phyloP scores from a whole-genome alignment of 2,113 vertebrate genomes.

The Nymphicus hollandicus region DNA sequence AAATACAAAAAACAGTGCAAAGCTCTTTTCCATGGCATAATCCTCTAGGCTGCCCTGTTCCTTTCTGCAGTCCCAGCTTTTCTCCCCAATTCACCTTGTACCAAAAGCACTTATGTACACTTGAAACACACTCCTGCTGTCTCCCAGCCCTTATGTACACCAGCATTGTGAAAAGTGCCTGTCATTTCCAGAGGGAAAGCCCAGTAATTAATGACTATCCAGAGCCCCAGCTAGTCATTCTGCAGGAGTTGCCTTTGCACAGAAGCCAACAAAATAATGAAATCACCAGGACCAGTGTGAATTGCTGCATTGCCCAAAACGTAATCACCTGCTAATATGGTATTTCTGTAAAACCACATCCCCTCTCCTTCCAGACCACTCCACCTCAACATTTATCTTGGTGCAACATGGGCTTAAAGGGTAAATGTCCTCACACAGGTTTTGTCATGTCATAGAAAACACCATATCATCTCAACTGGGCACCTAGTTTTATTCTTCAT shows the following conservation, averaged over 20 bases:
- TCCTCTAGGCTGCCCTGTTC: background rate
- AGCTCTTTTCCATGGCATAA: conserved; percentile 1
- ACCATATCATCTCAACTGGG: background rate
- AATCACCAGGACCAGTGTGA: background rate
- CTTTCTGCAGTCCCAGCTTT: background rate
- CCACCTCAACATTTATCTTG: background rate
- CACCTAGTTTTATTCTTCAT: background rate
- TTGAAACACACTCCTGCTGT: background rate
- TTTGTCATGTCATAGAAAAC: background rate
- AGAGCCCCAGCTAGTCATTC: background rate
- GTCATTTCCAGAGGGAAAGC: background rate
- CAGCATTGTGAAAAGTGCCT: background rate
- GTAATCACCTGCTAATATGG: background rate
- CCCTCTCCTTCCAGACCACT: background rate
- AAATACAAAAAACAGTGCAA: background rate
- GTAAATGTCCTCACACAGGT: background rate
- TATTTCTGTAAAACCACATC: background rate
- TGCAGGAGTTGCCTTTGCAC: background rate
- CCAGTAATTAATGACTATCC: background rate
- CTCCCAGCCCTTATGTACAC: background rate
- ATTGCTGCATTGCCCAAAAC: background rate
- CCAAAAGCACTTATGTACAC: background rate
- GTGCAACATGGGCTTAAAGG: background rate
- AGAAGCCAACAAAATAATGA: background rate
- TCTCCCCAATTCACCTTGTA: background rate